Conservation (phyloP, 2,797 vertebrate species). For the Toxotes lorentzi region DNA sequence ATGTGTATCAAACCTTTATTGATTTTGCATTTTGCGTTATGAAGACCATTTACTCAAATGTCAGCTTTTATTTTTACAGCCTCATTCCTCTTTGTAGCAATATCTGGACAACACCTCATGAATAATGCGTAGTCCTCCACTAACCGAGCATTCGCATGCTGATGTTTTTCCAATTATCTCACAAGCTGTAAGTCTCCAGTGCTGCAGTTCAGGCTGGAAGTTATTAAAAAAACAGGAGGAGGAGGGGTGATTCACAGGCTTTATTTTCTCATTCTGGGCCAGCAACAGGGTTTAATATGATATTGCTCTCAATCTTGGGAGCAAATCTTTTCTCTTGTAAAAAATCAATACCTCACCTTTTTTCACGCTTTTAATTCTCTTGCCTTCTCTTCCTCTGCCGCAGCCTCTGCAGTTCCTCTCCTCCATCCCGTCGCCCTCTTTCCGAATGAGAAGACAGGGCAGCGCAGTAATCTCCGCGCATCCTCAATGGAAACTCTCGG, state of each 20-base stretch:
- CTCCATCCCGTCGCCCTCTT: conserved; percentile 2
- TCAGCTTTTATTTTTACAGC: conserved; percentile 52
- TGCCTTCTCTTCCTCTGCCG: conserved; percentile 10
- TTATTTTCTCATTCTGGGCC: conserved; percentile 72
- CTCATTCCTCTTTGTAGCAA: conserved; percentile 52
- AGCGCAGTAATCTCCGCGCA: conserved; percentile 37
- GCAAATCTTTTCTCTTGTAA: conserved; percentile 69
- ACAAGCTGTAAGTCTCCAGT: conserved; percentile 71
- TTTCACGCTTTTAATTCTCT: conserved; percentile 54
- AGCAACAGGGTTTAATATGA: conserved; percentile 71
- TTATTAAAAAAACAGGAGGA: conserved; percentile 68
- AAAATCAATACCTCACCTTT: conserved; percentile 68
- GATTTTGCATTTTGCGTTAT: conserved; percentile 42
- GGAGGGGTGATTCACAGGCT: conserved; percentile 50
- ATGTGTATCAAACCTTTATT: conserved; percentile 13
- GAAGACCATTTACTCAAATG: conserved; percentile 52
- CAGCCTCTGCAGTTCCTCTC: conserved; percentile 28
- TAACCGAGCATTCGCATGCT: conserved; percentile 48
- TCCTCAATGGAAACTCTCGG: conserved; percentile 37
- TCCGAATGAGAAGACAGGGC: conserved; percentile 31
- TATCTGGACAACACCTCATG: conserved; percentile 45
- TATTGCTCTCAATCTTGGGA: conserved; percentile 69
- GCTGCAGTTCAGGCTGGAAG: conserved; percentile 64
- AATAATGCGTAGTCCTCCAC: conserved; percentile 56
- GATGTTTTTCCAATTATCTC: conserved; percentile 79